Percentiles rank a stretch among this genome's conserved stretches.
These are phyloP conservation scores for Rhinogobius similis DNA, from an alignment of 2,113 vertebrate species.

Conservation along the genomic window DNA sequence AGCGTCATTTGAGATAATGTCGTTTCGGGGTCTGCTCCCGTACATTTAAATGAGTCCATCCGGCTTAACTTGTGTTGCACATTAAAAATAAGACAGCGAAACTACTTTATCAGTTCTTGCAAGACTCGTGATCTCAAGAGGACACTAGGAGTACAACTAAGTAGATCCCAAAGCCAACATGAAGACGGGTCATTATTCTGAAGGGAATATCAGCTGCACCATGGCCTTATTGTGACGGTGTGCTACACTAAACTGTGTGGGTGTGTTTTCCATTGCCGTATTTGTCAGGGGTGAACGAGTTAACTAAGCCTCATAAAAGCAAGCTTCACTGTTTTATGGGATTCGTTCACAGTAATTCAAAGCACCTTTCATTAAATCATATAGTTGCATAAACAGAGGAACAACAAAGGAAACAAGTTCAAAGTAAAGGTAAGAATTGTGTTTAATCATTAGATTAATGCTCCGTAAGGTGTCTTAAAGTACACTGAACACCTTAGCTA, in stretches of 20 bases:
- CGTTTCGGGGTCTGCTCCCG: conserved; percentile 18
- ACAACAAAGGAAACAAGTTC: too few relatives aligned
- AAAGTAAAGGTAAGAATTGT: neutral
- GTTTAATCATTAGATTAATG: neutral
- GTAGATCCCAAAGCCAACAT: conserved; percentile 16
- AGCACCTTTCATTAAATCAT: neutral
- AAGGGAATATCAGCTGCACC: neutral
- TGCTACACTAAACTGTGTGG: neutral
- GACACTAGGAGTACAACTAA: conserved; percentile 17
- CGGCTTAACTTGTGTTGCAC: conserved; percentile 19
- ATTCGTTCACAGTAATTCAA: neutral
- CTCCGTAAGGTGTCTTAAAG: too few relatives aligned
- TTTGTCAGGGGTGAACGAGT: neutral
- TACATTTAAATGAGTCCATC: conserved; percentile 32
- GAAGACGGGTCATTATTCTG: conserved; percentile 2
- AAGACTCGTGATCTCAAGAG: conserved; percentile 25
- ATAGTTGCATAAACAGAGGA: neutral
- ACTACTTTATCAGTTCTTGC: conserved; percentile 34
- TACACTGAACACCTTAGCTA: too few relatives aligned
- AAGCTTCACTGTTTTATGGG: neutral
- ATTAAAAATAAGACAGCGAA: conserved; percentile 33
- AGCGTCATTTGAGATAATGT: conserved; percentile 23
- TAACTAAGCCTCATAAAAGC: neutral
- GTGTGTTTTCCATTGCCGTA: neutral
- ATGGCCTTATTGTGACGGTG: neutral